Base-by-base conservation (phyloP, 2,888 invertebrate species). In the Dexiosoma caninum region DNA sequence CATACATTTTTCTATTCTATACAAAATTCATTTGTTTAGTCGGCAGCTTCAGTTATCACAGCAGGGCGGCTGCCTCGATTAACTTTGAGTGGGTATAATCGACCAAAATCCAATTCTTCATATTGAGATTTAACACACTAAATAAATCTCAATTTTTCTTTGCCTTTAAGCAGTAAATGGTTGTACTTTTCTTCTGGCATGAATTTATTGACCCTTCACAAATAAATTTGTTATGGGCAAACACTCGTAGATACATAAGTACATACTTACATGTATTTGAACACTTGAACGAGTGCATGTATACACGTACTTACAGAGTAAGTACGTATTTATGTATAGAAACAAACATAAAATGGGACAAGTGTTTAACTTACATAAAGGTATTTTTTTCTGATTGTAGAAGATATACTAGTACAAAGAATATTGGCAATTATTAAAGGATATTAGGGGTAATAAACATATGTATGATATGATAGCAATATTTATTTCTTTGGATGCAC, bases 121-220 rank as follows among this genome's bases (percentile, higher is more conserved):
- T 66, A 69, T 74, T 62, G 21, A 42, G 40, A 49, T 27, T 70
- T 74, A 30, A 64, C 69, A 60, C 66, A 71, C 44, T 35, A 55
- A 66, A 66, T 69, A 76, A 69, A 76, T 77, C 62, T 70, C 14
- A 55, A 23, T 57, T 57, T 64, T 77, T 55, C 30, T 42, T 57
- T 62, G 46, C 55, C 51, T 57, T 64, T 40, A 40, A 77, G 57
- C 62, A 46, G 51, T 57, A 53, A 67, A 57, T 10, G 49, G 14
- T 55, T 19, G 4, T 27, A 23, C 10, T 49, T 42, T 12, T 76
- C 23, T 60, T 35, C 19, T 66, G 55, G 14, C 44, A 40, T 35
- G 40, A 32, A 60, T 66, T 44, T 76, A 81, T 77, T 77, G 80
- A 81, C 80, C 76, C 76, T 77, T 81, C 77, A 81, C 67, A 76